Conservation (phyloP, 2,888 invertebrate species). For the Stramonita haemastoma region DNA sequence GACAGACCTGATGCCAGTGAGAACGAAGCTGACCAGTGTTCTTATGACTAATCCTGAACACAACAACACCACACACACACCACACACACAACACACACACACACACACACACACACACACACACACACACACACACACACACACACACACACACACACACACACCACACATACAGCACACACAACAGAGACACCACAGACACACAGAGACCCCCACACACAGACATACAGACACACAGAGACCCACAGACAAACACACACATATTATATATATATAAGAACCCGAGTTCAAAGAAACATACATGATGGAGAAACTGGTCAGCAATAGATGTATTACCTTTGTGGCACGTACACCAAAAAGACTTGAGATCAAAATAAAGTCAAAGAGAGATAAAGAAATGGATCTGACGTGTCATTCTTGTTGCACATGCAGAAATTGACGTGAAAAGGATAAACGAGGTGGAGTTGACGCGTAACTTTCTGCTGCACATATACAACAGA, state of each 20-base stretch:
- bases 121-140: not conserved
- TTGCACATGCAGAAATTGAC: no score
- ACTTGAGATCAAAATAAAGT: not conserved
- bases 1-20: not conserved
- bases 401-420: no score
- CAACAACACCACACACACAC: not conserved
- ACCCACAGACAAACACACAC: not conserved
- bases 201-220: not conserved
- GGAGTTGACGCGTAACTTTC: no score
- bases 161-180: not conserved
- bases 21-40: not conserved
- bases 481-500: no score
- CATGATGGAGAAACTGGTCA: no score
- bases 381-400: not conserved
- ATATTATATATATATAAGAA: conserved; percentile 25
- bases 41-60: no score
- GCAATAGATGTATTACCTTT: no score
- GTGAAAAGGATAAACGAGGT: no score
- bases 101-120: not conserved
- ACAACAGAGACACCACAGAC: not conserved
- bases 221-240: not conserved
- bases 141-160: not conserved
- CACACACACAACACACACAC: not conserved
- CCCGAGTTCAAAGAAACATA: not conserved
- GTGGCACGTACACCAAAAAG: no score